A percentile compares a stretch with the other conserved stretches of the same genome.
Conservation (phyloP, 2,113 vertebrate species). For the Galemys pyrenaicus region DNA sequence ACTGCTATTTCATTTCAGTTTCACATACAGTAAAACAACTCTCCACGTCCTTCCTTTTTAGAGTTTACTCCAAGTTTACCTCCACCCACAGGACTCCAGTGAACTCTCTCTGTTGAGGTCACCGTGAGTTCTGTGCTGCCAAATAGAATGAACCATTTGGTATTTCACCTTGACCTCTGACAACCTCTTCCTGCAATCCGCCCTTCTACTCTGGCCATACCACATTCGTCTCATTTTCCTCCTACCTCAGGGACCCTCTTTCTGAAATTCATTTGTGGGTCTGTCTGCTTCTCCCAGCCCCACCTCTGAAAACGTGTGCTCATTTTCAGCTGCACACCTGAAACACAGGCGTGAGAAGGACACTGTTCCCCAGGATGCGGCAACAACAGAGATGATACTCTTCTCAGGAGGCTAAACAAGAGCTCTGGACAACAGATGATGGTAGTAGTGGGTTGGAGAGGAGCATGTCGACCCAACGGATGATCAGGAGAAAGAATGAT, state of each 20-base stretch:
- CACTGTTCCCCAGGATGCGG: background rate
- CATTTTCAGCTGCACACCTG: background rate
- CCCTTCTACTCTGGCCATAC: background rate
- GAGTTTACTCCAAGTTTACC: background rate
- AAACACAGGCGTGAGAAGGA: background rate
- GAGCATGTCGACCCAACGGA: background rate
- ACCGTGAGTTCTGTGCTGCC: background rate
- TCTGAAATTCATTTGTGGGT: background rate
- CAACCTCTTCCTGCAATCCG: background rate
- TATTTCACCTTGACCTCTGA: background rate
- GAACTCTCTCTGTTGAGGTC: background rate
- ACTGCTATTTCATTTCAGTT: slow-evolving; percentile 1
- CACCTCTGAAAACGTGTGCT: background rate
- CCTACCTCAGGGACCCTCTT: background rate
- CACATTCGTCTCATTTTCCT: background rate
- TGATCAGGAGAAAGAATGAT: background rate
- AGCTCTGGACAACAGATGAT: background rate
- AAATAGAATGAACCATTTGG: background rate
- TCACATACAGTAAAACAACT: background rate
- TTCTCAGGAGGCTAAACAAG: background rate
- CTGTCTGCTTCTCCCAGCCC: background rate
- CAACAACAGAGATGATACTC: background rate
- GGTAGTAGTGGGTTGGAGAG: background rate
- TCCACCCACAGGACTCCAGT: background rate
- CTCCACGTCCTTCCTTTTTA: background rate